Evolutionary conservation across 2,113 vertebrate genomes (phyloP).

Genomic region (Trachemys scripta): DNA sequence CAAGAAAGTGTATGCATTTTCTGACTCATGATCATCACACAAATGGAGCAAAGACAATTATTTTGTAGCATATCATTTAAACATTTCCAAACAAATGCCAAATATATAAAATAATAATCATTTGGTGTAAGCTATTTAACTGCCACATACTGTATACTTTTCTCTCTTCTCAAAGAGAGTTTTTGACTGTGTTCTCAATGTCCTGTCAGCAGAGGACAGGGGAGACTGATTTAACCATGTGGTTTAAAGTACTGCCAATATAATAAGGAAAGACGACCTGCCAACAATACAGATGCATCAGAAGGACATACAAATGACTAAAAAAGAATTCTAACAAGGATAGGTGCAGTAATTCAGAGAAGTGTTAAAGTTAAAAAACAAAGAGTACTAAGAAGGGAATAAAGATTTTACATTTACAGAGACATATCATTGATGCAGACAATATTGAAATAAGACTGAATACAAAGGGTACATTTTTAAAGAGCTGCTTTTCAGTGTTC

Average conservation of each 20-base stretch:
- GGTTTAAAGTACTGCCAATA: not conserved
- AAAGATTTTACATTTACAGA: not conserved
- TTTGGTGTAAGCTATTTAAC: not conserved
- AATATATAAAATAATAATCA: not conserved
- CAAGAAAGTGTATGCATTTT: not conserved
- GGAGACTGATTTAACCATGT: not conserved
- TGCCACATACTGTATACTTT: not conserved
- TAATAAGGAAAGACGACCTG: not conserved
- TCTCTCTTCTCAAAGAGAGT: not conserved
- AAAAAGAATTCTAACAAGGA: not conserved
- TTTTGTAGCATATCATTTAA: not conserved
- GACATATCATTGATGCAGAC: not conserved
- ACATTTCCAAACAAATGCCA: not conserved
- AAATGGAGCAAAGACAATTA: not conserved
- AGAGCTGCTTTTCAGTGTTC: rapidly evolving
- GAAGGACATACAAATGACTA: rapidly evolving
- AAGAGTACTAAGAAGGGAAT: not conserved
- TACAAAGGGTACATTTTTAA: not conserved
- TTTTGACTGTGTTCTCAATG: not conserved
- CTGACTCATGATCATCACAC: not conserved
- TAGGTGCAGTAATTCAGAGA: not conserved
- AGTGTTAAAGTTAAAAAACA: not conserved
- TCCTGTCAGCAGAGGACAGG: slow-evolving; percentile 40
- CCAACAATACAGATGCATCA: not conserved
- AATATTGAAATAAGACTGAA: not conserved